These are phyloP conservation scores for Philotrypesis tridentata DNA, from an alignment of 1,140 invertebrate species.

Conservation along the genomic window DNA sequence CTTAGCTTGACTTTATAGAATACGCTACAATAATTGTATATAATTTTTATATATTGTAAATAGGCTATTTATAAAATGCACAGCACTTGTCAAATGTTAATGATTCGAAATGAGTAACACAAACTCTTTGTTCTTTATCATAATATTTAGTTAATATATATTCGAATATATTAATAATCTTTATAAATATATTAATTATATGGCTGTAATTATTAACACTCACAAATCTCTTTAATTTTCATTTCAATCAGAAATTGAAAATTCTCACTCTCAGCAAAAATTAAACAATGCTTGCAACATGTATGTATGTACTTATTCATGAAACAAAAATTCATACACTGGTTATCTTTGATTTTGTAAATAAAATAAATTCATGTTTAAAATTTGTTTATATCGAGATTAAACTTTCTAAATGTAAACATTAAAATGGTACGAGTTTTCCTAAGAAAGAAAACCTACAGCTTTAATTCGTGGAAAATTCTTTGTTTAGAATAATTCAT, in stretches of 20 bases:
- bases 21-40: not conserved
- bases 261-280: too few relatives aligned
- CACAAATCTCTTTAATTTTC: not conserved
- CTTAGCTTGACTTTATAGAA: not conserved
- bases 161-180: too few relatives aligned
- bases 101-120: not conserved
- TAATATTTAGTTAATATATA: constrained; percentile 2
- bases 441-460: not conserved
- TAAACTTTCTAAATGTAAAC: too few relatives aligned
- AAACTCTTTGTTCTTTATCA: constrained; percentile 23
- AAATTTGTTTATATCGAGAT: not conserved
- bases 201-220: not conserved
- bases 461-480: too few relatives aligned
- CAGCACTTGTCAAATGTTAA: constrained; percentile 22
- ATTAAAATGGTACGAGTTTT: not conserved
- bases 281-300: not conserved
- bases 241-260: too few relatives aligned
- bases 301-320: too few relatives aligned
- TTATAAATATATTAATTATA: not conserved
- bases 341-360: not conserved
- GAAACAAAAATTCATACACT: not conserved
- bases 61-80: constrained; percentile 5
- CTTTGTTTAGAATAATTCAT: too few relatives aligned
- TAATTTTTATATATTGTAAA: not conserved
- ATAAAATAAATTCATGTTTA: not conserved